phyloP scores from a whole-genome alignment of 2,888 invertebrate genomes.

The Ischnus inquisitorius region DNA sequence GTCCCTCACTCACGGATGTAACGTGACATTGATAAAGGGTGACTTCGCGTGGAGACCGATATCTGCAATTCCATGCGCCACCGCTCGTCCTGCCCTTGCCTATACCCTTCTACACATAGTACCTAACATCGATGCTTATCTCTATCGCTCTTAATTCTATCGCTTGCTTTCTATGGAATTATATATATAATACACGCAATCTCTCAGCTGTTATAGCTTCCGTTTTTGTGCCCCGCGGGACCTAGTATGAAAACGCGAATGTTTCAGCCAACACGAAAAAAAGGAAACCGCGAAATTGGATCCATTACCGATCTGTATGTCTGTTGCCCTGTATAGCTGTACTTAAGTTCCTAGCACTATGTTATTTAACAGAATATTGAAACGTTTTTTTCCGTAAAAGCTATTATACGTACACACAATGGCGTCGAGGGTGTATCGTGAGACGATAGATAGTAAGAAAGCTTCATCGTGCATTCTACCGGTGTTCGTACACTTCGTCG shows the following conservation, averaged over 20 bases:
- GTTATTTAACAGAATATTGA: no score
- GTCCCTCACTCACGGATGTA: constrained; percentile 11
- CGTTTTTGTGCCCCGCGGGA: constrained; percentile 3
- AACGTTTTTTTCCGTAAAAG: no score
- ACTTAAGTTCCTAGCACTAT: no score
- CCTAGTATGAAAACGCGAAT: constrained; percentile 17
- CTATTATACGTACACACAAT: constrained; percentile 30
- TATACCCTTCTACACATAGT: not conserved
- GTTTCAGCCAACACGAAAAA: constrained; percentile 10
- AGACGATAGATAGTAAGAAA: constrained; percentile 13
- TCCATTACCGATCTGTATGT: no score
- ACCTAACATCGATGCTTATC: constrained; percentile 40
- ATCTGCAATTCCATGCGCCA: constrained; percentile 61
- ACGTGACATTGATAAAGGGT: constrained; percentile 62
- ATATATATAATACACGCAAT: not conserved
- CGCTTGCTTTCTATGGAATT: not conserved
- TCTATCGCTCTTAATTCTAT: constrained; percentile 34
- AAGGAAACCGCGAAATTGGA: no score
- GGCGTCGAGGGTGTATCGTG: not conserved
- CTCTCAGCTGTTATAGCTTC: constrained; percentile 30
- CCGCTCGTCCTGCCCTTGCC: constrained; percentile 22
- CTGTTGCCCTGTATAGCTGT: no score
- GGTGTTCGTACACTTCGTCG: constrained; percentile 55
- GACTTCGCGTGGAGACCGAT: constrained; percentile 42
- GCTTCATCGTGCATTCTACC: constrained; percentile 48